These are phyloP conservation scores for Nothoprocta perdicaria DNA, from an alignment of 2,113 vertebrate genomes.

Conservation along the genomic window DNA sequence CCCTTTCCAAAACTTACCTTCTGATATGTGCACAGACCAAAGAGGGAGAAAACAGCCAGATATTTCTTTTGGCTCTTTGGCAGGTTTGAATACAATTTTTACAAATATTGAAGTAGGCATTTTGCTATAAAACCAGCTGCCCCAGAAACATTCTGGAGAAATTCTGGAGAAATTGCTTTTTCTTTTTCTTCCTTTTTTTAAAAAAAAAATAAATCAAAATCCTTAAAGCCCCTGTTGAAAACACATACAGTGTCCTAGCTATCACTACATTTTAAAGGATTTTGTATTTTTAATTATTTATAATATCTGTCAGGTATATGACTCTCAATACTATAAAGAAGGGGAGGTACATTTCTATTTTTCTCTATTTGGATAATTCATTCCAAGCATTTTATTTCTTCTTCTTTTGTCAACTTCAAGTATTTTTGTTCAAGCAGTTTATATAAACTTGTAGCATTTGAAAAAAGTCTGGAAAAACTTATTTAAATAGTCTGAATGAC, in stretches of 20 bases:
- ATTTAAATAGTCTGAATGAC: constrained; percentile 7
- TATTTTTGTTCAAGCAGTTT: constrained; percentile 33
- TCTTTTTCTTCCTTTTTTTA: neutral
- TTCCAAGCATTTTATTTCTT: constrained; percentile 41
- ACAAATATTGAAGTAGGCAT: neutral
- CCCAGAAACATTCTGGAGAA: neutral
- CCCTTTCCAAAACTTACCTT: neutral
- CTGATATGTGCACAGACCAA: neutral
- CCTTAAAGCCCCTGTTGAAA: neutral
- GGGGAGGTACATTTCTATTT: neutral
- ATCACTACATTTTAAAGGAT: neutral
- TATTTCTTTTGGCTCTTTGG: neutral
- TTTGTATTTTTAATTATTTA: neutral
- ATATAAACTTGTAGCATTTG: constrained; percentile 11
- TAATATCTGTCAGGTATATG: neutral
- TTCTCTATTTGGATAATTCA: neutral
- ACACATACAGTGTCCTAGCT: neutral
- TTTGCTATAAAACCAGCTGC: neutral
- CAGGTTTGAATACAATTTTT: neutral
- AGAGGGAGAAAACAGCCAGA: neutral
- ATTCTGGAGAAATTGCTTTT: neutral
- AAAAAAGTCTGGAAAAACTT: neutral
- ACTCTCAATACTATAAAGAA: constrained; percentile 1
- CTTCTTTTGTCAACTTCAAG: neutral
- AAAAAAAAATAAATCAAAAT: neutral